phyloP scores from a whole-genome alignment of 1,140 invertebrate species.

The Lucilia cuprina region DNA sequence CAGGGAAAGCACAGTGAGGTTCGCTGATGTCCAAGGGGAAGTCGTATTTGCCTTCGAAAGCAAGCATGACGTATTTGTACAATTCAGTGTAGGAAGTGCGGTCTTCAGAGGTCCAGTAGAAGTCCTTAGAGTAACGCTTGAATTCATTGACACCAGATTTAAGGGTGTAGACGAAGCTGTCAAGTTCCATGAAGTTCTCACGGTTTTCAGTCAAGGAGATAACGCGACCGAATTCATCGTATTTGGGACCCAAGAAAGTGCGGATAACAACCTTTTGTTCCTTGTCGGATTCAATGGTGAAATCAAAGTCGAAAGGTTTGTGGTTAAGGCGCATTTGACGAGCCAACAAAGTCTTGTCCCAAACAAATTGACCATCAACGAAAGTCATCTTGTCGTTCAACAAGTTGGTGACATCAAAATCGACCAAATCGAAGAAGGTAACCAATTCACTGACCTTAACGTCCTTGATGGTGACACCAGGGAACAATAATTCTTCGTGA shows the following conservation, averaged over 20 bases:
- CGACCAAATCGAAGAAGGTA: conserved; percentile 45
- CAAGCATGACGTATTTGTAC: too few relatives aligned
- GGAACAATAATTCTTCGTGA: conserved; percentile 68
- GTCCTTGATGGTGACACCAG: conserved; percentile 68
- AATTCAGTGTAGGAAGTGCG: too few relatives aligned
- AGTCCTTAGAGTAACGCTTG: too few relatives aligned
- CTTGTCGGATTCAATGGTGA: conserved; percentile 65
- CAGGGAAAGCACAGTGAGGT: conserved; percentile 67
- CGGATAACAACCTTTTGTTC: conserved; percentile 64
- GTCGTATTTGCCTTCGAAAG: too few relatives aligned
- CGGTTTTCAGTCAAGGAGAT: conserved; percentile 60
- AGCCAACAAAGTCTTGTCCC: conserved; percentile 49
- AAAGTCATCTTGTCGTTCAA: conserved; percentile 64
- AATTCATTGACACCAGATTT: too few relatives aligned
- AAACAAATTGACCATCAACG: conserved; percentile 53
- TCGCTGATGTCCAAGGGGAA: conserved; percentile 56
- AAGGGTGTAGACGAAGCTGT: too few relatives aligned
- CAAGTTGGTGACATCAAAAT: conserved; percentile 64
- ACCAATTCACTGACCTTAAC: conserved; percentile 63
- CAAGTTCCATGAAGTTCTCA: too few relatives aligned
- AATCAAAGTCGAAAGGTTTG: conserved; percentile 67
- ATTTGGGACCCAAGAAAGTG: conserved; percentile 35
- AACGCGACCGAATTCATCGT: conserved; percentile 63
- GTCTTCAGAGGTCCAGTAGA: too few relatives aligned
- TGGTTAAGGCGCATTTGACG: conserved; percentile 65